Conservation (phyloP, 23 tunicate species). For the Pegea sp. region DNA sequence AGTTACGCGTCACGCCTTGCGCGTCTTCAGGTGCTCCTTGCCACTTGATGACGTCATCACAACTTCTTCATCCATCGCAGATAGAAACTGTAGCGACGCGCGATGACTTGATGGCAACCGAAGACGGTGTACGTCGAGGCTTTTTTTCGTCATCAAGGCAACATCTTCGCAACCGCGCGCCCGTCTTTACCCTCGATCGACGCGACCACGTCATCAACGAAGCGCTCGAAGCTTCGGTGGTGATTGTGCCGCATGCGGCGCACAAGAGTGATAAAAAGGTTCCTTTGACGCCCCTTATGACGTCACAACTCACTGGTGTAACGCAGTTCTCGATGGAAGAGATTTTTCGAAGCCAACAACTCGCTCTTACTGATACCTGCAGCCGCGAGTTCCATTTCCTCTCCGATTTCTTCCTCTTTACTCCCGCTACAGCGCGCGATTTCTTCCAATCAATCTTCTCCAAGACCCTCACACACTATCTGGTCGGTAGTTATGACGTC, state of each 20-base stretch:
- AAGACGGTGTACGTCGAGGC: constrained; percentile 49
- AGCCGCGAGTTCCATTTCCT: constrained; percentile 75
- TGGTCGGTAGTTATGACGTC: constrained; percentile 8
- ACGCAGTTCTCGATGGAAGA: constrained; percentile 10
- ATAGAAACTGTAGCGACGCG: background rate
- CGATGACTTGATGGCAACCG: constrained; percentile 71
- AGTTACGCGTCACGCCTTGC: constrained; percentile 50
- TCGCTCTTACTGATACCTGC: constrained; percentile 53
- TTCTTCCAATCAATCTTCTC: constrained; percentile 52
- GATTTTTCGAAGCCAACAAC: constrained; percentile 66
- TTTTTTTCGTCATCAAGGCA: constrained; percentile 62
- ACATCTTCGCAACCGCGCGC: constrained; percentile 41
- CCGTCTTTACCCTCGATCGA: constrained; percentile 56
- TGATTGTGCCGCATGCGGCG: constrained; percentile 87
- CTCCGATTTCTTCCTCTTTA: constrained; percentile 76
- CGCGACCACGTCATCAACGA: constrained; percentile 28
- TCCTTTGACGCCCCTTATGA: background rate
- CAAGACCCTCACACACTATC: constrained; percentile 33
- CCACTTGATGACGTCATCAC: background rate
- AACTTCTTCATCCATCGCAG: no score
- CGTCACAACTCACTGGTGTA: background rate
- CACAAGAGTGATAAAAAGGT: constrained; percentile 56
- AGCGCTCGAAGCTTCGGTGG: constrained; percentile 51
- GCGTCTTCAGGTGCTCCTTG: constrained; percentile 54
- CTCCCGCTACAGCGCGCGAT: constrained; percentile 34